phyloP scores from a whole-genome alignment of 2,113 vertebrate genomes.

The Sprattus sprattus region DNA sequence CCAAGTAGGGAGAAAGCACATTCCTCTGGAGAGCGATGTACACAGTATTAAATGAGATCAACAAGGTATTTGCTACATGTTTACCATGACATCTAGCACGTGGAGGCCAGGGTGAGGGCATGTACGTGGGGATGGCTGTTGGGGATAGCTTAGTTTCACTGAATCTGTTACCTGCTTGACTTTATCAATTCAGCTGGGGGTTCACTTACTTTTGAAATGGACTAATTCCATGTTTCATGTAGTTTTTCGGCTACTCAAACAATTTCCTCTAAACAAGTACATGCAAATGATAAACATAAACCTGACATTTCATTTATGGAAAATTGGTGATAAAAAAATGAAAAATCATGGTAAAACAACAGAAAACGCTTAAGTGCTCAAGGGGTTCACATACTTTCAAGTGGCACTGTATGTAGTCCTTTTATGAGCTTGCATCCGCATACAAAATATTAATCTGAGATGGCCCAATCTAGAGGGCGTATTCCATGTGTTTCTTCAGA shows the following conservation, averaged over 20 bases:
- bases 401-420: not conserved
- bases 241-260: too few species aligned
- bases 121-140: not conserved
- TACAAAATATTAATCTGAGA: not conserved
- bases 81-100: not conserved
- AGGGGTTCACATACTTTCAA: too few species aligned
- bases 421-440: not conserved
- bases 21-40: not conserved
- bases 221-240: too few species aligned
- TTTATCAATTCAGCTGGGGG: too few species aligned
- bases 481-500: not conserved
- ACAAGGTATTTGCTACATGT: not conserved
- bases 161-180: too few species aligned
- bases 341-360: too few species aligned
- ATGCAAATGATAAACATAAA: too few species aligned
- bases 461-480: not conserved
- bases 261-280: too few species aligned
- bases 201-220: too few species aligned
- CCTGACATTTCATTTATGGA: too few species aligned
- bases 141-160: not conserved
- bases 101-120: not conserved
- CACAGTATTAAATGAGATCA: not conserved
- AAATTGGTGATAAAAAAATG: too few species aligned
- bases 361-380: too few species aligned
- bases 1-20: not conserved